Conservation (phyloP, 2,113 vertebrate species). For the Heterotilapia buettikoferi region DNA sequence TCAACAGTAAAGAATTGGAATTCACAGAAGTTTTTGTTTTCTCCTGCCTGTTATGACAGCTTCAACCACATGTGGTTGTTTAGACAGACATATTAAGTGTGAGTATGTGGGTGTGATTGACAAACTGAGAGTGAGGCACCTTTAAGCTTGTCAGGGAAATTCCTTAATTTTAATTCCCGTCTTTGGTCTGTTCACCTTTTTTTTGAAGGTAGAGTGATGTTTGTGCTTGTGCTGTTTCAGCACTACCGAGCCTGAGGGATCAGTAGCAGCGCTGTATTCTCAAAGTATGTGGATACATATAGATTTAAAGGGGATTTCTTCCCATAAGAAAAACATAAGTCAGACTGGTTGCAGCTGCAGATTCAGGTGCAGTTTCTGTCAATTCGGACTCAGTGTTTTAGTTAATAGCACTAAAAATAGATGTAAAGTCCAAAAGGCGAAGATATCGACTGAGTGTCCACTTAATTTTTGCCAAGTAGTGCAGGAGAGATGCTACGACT, state of each 20-base stretch:
- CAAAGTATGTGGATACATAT: fast-evolving
- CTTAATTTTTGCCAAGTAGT: neutral
- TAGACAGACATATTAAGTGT: neutral
- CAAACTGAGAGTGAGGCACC: neutral
- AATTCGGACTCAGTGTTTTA: neutral
- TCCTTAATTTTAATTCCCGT: neutral
- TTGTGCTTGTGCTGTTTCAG: neutral
- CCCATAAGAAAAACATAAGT: neutral
- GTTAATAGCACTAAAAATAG: neutral
- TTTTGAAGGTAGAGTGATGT: neutral
- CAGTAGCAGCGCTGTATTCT: neutral
- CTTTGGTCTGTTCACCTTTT: neutral
- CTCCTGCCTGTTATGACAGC: neutral
- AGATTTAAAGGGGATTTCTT: neutral
- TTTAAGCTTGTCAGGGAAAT: neutral
- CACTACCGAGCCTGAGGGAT: neutral
- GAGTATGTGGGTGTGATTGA: neutral
- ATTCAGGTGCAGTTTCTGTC: neutral
- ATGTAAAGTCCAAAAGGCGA: neutral
- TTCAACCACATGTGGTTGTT: neutral
- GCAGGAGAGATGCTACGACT: neutral
- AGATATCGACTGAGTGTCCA: neutral
- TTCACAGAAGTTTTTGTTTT: neutral
- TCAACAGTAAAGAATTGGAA: neutral
- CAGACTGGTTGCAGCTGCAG: neutral